Conservation (phyloP, 2,113 vertebrate species). For the Pleuronectes platessa region DNA sequence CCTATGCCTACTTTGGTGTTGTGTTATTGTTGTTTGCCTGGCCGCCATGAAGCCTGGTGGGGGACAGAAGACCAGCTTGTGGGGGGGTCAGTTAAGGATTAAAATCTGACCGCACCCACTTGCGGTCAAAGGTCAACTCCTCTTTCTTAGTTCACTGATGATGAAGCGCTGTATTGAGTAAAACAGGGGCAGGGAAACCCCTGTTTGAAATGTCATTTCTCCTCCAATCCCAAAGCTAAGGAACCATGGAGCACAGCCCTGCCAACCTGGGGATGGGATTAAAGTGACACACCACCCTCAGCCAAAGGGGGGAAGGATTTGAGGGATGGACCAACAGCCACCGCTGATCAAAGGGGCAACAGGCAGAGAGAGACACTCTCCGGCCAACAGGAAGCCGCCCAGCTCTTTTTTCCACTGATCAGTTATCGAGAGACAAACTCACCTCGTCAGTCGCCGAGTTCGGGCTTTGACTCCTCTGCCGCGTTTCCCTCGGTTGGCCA, state of each 20-base stretch:
- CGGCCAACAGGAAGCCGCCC: conserved; percentile 54
- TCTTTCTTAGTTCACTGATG: conserved; percentile 60
- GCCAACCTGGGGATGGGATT: conserved; percentile 67
- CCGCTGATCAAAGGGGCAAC: conserved; percentile 42
- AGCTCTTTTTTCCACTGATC: conserved; percentile 46
- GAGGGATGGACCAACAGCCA: conserved; percentile 66
- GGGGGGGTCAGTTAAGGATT: conserved; percentile 56
- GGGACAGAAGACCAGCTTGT: conserved; percentile 68
- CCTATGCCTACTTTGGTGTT: conserved; percentile 60
- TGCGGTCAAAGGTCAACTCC: conserved; percentile 64
- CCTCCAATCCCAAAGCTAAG: conserved; percentile 77
- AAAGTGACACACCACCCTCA: conserved; percentile 47
- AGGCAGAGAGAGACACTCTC: conserved; percentile 59
- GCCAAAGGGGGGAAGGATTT: conserved; percentile 54
- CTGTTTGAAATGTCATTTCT: conserved; percentile 67
- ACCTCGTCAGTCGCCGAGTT: conserved; percentile 39
- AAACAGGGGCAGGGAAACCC: conserved; percentile 51
- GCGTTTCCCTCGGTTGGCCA: conserved; percentile 49
- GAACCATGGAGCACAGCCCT: conserved; percentile 75
- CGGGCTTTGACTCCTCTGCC: conserved; percentile 45
- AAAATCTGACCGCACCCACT: conserved; percentile 50
- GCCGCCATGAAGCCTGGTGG: conserved; percentile 67
- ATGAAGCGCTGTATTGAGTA: conserved; percentile 78
- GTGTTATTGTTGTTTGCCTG: conserved; percentile 72
- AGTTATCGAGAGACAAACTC: conserved; percentile 51